A percentile compares a stretch with the other conserved stretches of the same genome.
Conservation (phyloP, 1,140 invertebrate genomes). For the Brachionus asplanchnoidis region DNA sequence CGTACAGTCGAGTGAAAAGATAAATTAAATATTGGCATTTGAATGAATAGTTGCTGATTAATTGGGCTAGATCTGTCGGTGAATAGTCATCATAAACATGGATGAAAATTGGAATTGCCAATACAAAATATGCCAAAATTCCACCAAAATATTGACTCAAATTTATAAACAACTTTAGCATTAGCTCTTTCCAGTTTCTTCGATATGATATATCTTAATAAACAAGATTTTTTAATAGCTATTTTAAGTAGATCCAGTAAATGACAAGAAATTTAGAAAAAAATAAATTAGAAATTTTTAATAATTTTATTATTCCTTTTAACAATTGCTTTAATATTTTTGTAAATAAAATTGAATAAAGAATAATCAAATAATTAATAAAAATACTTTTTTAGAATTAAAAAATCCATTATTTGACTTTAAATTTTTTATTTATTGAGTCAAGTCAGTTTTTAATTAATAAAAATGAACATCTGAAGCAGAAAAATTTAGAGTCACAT, state of each 20-base stretch:
- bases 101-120: conserved; percentile 63
- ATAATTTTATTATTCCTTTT: background rate
- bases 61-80: conserved; percentile 58
- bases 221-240: background rate
- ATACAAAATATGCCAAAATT: conserved; percentile 63
- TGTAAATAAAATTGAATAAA: background rate
- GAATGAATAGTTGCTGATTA: conserved; percentile 65
- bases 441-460: background rate
- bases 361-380: background rate
- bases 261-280: background rate
- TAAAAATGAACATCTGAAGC: background rate
- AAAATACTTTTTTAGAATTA: background rate
- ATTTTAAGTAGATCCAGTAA: background rate
- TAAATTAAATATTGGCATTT: conserved; percentile 64
- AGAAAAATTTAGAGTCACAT: too few relatives aligned
- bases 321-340: background rate
- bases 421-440: background rate
- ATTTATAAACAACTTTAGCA: conserved; percentile 57
- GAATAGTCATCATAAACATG: conserved; percentile 60
- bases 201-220: conserved; percentile 13
- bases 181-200: conserved; percentile 44
- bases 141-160: conserved; percentile 63
- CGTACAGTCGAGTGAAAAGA: conserved; percentile 62
- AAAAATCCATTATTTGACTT: too few relatives aligned
- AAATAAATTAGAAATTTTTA: background rate